phyloP scores from a whole-genome alignment of 2,113 vertebrate genomes.

The Miniopterus natalensis region DNA sequence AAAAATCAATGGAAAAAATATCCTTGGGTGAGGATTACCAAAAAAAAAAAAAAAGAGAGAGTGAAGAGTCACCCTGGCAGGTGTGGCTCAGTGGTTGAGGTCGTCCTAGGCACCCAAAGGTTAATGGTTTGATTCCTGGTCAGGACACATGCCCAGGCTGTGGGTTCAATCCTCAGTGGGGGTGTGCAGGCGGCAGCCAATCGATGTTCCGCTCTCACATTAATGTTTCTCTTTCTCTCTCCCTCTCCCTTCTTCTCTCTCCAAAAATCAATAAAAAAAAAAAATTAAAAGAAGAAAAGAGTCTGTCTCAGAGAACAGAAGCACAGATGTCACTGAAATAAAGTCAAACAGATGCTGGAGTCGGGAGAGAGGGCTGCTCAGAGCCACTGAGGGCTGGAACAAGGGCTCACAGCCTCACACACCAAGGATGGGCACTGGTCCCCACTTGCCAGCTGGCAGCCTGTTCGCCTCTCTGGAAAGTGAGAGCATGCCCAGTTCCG shows the following conservation, averaged over 20 bases:
- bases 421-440: not conserved
- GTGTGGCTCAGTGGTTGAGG: not conserved
- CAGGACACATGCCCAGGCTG: no score
- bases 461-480: not conserved
- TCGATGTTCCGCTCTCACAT: not conserved
- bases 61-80: no score
- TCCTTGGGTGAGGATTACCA: no score
- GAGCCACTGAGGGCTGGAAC: rapidly evolving
- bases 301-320: not conserved
- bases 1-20: no score
- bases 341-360: not conserved
- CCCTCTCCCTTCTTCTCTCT: not conserved
- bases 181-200: not conserved
- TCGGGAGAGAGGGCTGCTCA: not conserved
- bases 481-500: not conserved
- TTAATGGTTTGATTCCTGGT: no score
- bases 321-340: not conserved
- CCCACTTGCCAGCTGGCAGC: not conserved
- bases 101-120: not conserved
- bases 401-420: not conserved
- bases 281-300: not conserved
- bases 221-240: not conserved
- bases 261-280: not conserved
- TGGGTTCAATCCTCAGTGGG: not conserved
- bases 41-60: no score